Evolutionary conservation across 2,797 vertebrate genomes (phyloP).

Genomic region (Lates japonicus): DNA sequence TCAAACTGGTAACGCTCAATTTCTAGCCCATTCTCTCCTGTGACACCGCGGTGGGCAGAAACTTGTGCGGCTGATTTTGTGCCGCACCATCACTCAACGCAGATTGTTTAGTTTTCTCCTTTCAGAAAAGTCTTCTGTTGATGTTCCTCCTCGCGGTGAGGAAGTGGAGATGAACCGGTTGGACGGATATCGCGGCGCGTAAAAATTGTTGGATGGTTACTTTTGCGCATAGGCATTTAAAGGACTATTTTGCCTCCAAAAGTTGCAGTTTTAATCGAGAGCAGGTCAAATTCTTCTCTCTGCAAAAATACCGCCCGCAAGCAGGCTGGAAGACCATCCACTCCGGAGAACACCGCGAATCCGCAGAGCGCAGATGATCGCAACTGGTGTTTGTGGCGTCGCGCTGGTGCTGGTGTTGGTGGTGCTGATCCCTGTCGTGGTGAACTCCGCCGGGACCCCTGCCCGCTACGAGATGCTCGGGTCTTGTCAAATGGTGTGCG

Average conservation of each 20-base stretch:
- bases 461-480: constrained; percentile 97
- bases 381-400: constrained; percentile 95
- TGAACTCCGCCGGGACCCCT: constrained; percentile 94
- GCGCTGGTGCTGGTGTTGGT: constrained; percentile 96
- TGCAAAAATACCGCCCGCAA: constrained; percentile 89
- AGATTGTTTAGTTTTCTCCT: constrained; percentile 18
- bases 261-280: constrained; percentile 51
- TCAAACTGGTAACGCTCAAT: constrained; percentile 60
- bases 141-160: too few relatives aligned
- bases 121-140: background rate
- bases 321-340: constrained; percentile 94
- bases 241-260: constrained; percentile 49
- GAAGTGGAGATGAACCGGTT: too few relatives aligned
- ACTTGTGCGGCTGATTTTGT: constrained; percentile 54
- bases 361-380: constrained; percentile 95
- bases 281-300: constrained; percentile 54
- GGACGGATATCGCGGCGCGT: constrained; percentile 56
- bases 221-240: constrained; percentile 63
- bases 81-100: constrained; percentile 13
- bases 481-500: constrained; percentile 98
- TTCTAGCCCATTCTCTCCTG: constrained; percentile 70
- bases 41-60: constrained; percentile 65
- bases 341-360: constrained; percentile 91
- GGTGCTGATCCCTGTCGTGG: constrained; percentile 96
- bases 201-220: constrained; percentile 77